Conservation (phyloP, 2,797 vertebrate genomes). For the Premnoplex brunnescens region DNA sequence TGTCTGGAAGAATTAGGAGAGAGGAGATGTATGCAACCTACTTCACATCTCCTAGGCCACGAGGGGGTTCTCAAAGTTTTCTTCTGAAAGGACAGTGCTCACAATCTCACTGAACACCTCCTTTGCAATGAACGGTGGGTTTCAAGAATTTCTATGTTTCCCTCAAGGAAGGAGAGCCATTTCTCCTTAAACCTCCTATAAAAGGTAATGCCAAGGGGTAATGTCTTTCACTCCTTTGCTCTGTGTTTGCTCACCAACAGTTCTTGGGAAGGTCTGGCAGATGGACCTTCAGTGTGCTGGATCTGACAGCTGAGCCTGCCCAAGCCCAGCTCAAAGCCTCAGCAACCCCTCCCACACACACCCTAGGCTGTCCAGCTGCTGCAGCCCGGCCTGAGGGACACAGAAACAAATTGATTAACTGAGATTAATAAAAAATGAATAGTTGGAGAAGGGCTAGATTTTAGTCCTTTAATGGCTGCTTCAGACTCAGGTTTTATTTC, state of each 20-base stretch:
- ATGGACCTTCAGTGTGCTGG: neutral
- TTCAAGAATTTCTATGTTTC: neutral
- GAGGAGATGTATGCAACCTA: neutral
- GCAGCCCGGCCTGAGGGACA: neutral
- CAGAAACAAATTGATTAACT: neutral
- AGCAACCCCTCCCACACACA: neutral
- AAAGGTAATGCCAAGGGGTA: neutral
- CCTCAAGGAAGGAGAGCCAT: neutral
- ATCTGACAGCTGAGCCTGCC: neutral
- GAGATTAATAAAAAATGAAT: neutral
- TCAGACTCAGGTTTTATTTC: neutral
- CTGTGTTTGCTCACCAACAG: fast-evolving
- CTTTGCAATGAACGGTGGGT: neutral
- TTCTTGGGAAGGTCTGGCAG: neutral
- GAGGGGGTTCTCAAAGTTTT: neutral
- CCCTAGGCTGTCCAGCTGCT: neutral
- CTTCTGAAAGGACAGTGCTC: neutral
- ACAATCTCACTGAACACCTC: neutral
- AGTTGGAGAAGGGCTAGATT: neutral
- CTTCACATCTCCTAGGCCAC: neutral
- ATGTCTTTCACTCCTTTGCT: neutral
- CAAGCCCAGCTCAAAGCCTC: neutral
- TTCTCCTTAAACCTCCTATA: neutral
- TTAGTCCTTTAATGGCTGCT: neutral
- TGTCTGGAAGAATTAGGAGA: neutral